phyloP scores from a whole-genome alignment of 2,888 invertebrate genomes.

The Euphydryas editha region DNA sequence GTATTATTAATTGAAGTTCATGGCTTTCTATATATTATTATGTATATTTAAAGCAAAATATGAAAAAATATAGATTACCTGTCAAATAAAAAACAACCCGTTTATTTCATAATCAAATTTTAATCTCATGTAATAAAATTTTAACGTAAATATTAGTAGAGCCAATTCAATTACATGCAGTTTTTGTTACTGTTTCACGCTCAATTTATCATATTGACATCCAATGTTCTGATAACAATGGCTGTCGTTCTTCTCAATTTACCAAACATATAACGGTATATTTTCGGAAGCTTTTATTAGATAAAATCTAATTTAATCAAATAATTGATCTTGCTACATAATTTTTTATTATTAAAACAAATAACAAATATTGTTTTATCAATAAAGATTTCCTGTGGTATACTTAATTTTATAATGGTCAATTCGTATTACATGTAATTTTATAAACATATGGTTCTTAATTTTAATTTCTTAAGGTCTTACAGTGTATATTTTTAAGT shows the following conservation, averaged over 20 bases:
- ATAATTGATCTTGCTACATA: not conserved
- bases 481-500: too few species aligned
- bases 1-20: too few species aligned
- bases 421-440: too few species aligned
- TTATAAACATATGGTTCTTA: too few species aligned
- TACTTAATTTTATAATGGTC: too few species aligned
- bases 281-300: not conserved
- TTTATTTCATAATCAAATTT: not conserved
- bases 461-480: too few species aligned
- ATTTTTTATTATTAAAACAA: not conserved
- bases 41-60: not conserved
- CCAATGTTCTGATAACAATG: conserved; percentile 11
- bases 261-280: conserved; percentile 1
- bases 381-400: not conserved
- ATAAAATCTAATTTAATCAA: conserved; percentile 4
- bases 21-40: not conserved
- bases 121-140: conserved; percentile 4
- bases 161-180: conserved; percentile 15
- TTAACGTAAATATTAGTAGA: not conserved
- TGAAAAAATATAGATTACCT: not conserved
- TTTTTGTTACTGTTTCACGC: conserved; percentile 15
- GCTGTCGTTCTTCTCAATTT: conserved; percentile 14
- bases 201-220: conserved; percentile 15
- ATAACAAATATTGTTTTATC: not conserved
- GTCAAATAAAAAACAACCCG: not conserved